Conservation (phyloP, 2,888 invertebrate genomes). For the Schrankia costaestrigalis region DNA sequence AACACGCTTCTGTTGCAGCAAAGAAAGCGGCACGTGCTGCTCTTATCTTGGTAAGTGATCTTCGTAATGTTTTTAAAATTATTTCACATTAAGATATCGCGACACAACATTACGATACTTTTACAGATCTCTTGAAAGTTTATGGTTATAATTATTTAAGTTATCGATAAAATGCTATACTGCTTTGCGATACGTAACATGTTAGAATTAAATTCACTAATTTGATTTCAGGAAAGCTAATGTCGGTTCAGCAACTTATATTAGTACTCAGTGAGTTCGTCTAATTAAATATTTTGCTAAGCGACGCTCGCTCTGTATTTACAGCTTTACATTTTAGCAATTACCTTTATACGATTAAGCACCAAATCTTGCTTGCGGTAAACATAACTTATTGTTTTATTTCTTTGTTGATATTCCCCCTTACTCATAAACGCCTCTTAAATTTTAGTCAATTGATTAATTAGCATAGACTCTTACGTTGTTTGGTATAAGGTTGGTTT, state of each 20-base stretch:
- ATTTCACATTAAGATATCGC: not conserved
- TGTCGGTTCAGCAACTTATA: too few species aligned
- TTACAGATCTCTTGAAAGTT: constrained; percentile 1
- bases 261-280: constrained; percentile 1
- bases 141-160: too few species aligned
- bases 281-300: not conserved
- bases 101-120: constrained; percentile 1
- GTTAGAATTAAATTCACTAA: too few species aligned
- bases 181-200: too few species aligned
- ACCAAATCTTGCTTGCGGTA: not conserved
- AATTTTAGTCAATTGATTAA: too few species aligned
- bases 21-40: constrained; percentile 86
- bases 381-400: too few species aligned
- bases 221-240: constrained; percentile 1
- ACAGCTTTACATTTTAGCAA: not conserved
- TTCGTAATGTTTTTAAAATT: not conserved
- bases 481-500: too few species aligned
- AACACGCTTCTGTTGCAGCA: constrained; percentile 80
- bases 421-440: too few species aligned
- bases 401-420: too few species aligned
- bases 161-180: too few species aligned
- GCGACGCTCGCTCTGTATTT: constrained; percentile 1
- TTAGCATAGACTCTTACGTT: too few species aligned
- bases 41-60: constrained; percentile 80
- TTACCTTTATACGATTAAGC: constrained; percentile 3